Evolutionary conservation across 2,888 invertebrate species (phyloP), one percentile per base, ranked within the genome.

Genomic region (Tuberolachnus salignus): DNA sequence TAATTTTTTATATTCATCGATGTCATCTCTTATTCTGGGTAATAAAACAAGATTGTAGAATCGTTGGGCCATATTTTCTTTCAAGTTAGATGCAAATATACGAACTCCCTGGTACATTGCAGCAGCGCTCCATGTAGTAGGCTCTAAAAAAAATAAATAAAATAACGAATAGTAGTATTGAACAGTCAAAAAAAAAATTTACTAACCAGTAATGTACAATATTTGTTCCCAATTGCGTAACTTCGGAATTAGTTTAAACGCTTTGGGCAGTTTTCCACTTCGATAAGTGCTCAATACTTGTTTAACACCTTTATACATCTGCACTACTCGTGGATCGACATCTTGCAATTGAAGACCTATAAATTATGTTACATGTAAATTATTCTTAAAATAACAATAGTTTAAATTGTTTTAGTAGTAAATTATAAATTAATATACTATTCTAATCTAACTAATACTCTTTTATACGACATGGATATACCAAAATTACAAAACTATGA

Each of bases 121-220:
- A 61, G 98, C 98, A 21, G 99, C 97, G 75, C 95, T 94, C 99
- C 99, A 99, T 59, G 90, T 91, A n/a, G 94, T 91, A 11, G 99
- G 98, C 86, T 95, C 94, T 85, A 87, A 86, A 82, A 87, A 55
- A 69, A 0, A 19, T 14, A 57, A 46, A 42, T 1, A 57, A 3
- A 14, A 66, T 0, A 55, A 46, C 19, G 16, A 44, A 53, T n/a
- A n/a, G 14, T 8, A 14, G 4, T 14, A 2, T 16, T 19, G 51
- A 11, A 46, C n/a, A 14, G 16, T 57, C 0, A 14, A 46, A 53
- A 42, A 26, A 34, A 3, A 34, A 3, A 34, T 6, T 34, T 11
- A 64, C 42, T 64, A 81, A 86, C 89, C 88, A 34, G 94, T 94
- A 42, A 94, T 88, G 83, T 92, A 92, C 26, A 95, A 86, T 83